These are phyloP conservation scores for Uromys caudimaculatus DNA, from an alignment of 2,797 vertebrate species.

Conservation along the genomic window DNA sequence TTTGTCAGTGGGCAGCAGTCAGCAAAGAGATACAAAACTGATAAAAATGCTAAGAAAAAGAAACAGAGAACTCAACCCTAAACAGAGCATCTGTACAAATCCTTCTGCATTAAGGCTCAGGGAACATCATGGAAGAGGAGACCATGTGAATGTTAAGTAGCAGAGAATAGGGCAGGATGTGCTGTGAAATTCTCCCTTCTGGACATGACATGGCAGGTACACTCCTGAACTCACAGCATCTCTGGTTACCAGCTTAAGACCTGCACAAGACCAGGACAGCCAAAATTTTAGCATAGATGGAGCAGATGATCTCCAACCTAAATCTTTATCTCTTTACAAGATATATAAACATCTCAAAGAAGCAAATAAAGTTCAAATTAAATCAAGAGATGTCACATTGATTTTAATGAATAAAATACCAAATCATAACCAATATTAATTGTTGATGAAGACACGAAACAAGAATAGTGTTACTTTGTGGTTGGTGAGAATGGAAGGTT, in stretches of 20 bases:
- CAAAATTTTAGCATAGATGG: not conserved
- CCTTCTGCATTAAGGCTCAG: not conserved
- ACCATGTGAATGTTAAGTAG: too few relatives aligned
- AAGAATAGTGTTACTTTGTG: not conserved
- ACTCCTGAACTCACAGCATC: not conserved
- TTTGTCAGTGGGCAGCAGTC: not conserved
- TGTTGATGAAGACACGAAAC: not conserved
- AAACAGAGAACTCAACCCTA: not conserved
- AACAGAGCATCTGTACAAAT: not conserved
- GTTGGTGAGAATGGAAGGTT: not conserved
- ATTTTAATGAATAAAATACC: not conserved
- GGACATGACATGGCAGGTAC: too few relatives aligned
- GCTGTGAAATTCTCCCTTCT: not conserved
- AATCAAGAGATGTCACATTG: not conserved
- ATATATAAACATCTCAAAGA: not conserved
- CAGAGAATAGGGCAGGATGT: not conserved
- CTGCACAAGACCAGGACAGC: not conserved
- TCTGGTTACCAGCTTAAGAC: too few relatives aligned
- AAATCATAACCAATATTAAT: not conserved
- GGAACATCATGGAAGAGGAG: not conserved
- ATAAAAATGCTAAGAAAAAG: not conserved
- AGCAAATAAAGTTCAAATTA: conserved; percentile 1
- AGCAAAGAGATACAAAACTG: not conserved
- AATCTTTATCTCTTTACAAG: not conserved
- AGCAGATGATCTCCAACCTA: not conserved